Evolutionary conservation across 2,888 invertebrate genomes (phyloP).

Genomic region (Pristionchus mayeri): DNA sequence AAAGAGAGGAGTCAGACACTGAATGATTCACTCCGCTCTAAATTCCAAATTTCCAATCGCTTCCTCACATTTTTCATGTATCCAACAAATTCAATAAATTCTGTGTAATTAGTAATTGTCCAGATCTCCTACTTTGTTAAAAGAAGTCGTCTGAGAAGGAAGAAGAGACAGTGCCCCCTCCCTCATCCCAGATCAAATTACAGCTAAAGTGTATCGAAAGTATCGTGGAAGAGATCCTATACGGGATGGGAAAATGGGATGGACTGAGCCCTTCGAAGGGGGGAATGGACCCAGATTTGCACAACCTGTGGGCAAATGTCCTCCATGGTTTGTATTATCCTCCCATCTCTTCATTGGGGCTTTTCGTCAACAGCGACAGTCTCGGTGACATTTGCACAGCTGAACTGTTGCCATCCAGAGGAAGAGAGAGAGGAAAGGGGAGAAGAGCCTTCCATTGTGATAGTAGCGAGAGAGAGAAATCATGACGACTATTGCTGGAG

Average conservation of each 20-base stretch:
- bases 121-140: neutral
- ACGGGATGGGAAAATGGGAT: neutral
- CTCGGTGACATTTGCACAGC: slow-evolving; percentile 23
- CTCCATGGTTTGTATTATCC: slow-evolving; percentile 12
- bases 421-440: too few relatives aligned
- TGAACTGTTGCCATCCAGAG: neutral
- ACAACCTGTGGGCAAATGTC: slow-evolving; percentile 1
- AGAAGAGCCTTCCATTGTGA: too few relatives aligned
- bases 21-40: neutral
- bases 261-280: neutral
- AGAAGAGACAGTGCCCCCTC: neutral
- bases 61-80: neutral
- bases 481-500: too few relatives aligned
- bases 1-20: slow-evolving; percentile 62
- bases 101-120: neutral
- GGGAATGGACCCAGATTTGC: neutral
- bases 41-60: neutral
- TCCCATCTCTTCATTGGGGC: neutral
- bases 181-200: neutral
- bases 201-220: slow-evolving; percentile 16
- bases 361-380: neutral
- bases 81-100: too few relatives aligned
- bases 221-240: neutral
- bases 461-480: too few relatives aligned
- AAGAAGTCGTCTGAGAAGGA: neutral